Evolutionary conservation across 2,888 invertebrate species (phyloP).

Genomic region (Heliconius aoede): DNA sequence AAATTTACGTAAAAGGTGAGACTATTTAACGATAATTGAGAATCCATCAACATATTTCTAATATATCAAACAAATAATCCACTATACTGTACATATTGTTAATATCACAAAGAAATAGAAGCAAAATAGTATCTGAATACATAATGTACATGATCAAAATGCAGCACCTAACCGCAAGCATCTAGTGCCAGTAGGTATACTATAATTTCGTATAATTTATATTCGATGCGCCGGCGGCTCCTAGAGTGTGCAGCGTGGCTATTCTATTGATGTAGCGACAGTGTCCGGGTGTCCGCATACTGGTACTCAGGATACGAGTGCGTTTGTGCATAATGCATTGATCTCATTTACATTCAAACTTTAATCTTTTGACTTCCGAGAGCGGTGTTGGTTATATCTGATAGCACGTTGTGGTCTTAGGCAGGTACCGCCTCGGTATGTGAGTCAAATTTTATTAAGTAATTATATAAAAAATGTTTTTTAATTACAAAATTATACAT

Average conservation of each 20-base stretch:
- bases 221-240: constrained; percentile 75
- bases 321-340: constrained; percentile 63
- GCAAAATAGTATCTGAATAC: neutral
- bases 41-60: neutral
- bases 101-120: neutral
- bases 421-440: neutral
- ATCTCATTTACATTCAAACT: constrained; percentile 55
- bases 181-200: constrained; percentile 50
- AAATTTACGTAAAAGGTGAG: neutral
- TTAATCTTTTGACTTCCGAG: constrained; percentile 50
- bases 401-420: neutral
- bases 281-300: constrained; percentile 59
- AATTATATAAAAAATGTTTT: no score
- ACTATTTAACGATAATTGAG: neutral
- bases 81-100: neutral
- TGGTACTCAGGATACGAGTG: constrained; percentile 58
- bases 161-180: constrained; percentile 34
- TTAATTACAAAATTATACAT: no score
- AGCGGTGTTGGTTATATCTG: constrained; percentile 25
- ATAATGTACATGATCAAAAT: constrained; percentile 18
- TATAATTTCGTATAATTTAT: constrained; percentile 76
- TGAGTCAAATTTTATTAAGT: no score
- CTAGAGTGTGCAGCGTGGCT: constrained; percentile 67
- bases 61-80: neutral
- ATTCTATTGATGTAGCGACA: constrained; percentile 75